Conservation (phyloP, 2,888 invertebrate genomes). For the Ephialtes manifestator region DNA sequence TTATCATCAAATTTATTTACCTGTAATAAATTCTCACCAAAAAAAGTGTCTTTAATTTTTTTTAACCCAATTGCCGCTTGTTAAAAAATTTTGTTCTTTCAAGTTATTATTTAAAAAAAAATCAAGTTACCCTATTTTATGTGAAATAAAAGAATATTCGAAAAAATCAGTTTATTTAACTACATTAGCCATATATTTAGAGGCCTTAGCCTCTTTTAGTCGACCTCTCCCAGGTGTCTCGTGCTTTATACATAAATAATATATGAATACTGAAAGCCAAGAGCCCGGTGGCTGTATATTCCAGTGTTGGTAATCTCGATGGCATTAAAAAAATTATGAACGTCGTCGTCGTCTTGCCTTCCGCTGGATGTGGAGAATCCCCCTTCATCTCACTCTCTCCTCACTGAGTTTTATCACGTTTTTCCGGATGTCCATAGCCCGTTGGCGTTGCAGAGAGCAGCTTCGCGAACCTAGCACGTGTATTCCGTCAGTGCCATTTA, state of each 20-base stretch:
- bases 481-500: slow-evolving; percentile 52
- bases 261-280: not conserved
- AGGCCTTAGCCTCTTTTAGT: not conserved
- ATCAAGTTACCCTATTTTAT: too few species aligned
- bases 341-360: slow-evolving; percentile 64
- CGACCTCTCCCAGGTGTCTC: slow-evolving; percentile 1
- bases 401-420: slow-evolving; percentile 27
- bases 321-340: slow-evolving; percentile 41
- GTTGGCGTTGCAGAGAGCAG: not conserved
- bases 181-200: not conserved
- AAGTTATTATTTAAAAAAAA: too few species aligned
- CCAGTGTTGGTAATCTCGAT: slow-evolving; percentile 26
- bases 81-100: too few species aligned
- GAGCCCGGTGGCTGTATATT: not conserved
- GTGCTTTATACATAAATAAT: not conserved
- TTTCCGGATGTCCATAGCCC: not conserved
- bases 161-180: not conserved
- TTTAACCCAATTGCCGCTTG: too few species aligned
- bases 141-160: too few species aligned
- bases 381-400: not conserved
- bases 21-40: too few species aligned
- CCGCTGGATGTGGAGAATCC: not conserved
- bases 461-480: slow-evolving; percentile 20
- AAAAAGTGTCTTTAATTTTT: too few species aligned
- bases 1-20: too few species aligned